Evolutionary conservation across 1,140 invertebrate species (phyloP).

Genomic region (Papilio aristodemus): DNA sequence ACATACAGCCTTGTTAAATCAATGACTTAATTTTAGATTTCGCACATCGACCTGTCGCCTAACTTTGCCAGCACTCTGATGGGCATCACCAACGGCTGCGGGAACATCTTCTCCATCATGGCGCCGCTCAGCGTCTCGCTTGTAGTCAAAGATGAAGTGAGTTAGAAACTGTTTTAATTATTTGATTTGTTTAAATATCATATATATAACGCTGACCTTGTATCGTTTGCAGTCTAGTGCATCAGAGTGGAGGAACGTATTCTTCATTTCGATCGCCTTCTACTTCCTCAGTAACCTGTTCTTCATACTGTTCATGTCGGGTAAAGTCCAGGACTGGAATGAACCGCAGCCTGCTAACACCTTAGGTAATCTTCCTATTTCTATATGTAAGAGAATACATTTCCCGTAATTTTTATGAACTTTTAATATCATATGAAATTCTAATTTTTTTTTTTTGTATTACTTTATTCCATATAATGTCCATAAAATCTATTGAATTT

Average conservation of each 20-base stretch:
- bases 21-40: conserved; percentile 79
- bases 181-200: neutral
- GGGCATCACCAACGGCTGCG: conserved; percentile 87
- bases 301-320: conserved; percentile 85
- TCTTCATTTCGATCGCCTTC: conserved; percentile 85
- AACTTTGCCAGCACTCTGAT: conserved; percentile 86
- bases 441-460: too few relatives aligned
- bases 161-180: conserved; percentile 26
- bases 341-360: conserved; percentile 61
- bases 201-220: neutral
- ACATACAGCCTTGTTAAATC: too few relatives aligned
- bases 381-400: neutral
- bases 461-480: too few relatives aligned
- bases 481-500: too few relatives aligned
- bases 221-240: conserved; percentile 64
- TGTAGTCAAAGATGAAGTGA: conserved; percentile 59
- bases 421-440: too few relatives aligned
- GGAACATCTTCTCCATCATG: conserved; percentile 81
- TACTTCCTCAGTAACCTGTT: conserved; percentile 85
- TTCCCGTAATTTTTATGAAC: too few relatives aligned
- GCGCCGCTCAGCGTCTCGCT: conserved; percentile 60
- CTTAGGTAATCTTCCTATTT: conserved; percentile 47
- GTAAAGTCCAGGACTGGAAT: conserved; percentile 85
- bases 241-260: conserved; percentile 86
- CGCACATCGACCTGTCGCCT: conserved; percentile 88